A percentile compares a stretch with the other conserved stretches of the same genome.
phyloP scores from a whole-genome alignment of 2,888 invertebrate genomes.

The Chymomyza caudatula region DNA sequence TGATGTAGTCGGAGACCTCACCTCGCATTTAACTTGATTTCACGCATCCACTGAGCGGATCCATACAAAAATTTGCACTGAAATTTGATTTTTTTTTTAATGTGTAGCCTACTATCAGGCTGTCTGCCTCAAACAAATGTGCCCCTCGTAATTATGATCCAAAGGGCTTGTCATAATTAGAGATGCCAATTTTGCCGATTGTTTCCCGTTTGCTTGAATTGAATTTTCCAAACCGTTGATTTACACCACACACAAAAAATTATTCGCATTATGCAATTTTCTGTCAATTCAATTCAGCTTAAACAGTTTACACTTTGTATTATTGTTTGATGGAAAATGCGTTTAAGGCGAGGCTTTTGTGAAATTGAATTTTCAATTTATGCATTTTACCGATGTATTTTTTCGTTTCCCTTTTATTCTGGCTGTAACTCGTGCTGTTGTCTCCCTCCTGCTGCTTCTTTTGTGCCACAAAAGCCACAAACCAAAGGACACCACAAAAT shows the following conservation, averaged over 20 bases:
- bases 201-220: too few species aligned
- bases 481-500: constrained; percentile 10
- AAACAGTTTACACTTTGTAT: neutral
- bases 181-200: neutral
- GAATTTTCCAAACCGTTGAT: too few species aligned
- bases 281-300: neutral
- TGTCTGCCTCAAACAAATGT: too few species aligned
- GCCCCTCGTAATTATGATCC: too few species aligned
- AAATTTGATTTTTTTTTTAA: too few species aligned
- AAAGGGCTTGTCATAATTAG: too few species aligned
- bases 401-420: constrained; percentile 9
- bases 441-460: neutral
- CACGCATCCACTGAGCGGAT: too few species aligned
- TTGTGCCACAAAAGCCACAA: constrained; percentile 12
- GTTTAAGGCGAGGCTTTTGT: constrained; percentile 24
- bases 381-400: constrained; percentile 37
- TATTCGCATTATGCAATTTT: neutral
- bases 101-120: too few species aligned
- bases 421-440: neutral
- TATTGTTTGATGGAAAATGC: constrained; percentile 1
- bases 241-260: neutral
- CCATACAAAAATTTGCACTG: too few species aligned
- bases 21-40: too few species aligned
- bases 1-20: too few species aligned
- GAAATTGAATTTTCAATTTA: constrained; percentile 54